Conservation (phyloP, 2,888 invertebrate genomes). For the Nysson spinosus region DNA sequence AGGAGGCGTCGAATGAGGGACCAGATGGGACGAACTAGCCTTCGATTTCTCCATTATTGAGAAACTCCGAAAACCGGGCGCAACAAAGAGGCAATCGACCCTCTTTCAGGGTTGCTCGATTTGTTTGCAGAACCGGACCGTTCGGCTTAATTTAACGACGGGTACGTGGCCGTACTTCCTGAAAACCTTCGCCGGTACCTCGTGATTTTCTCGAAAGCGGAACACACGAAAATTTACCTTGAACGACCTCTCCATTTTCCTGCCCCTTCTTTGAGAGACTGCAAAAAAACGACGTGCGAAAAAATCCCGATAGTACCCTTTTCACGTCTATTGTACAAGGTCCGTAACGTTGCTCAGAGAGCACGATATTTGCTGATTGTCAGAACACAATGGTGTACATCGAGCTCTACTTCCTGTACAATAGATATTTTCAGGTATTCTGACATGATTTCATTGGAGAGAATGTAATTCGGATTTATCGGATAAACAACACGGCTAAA, state of each 20-base stretch:
- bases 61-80: constrained; percentile 40
- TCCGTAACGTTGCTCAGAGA: too few species aligned
- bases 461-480: too few species aligned
- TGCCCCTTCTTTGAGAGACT: neutral
- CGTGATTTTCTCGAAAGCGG: constrained; percentile 52
- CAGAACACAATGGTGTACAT: neutral
- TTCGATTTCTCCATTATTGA: constrained; percentile 48
- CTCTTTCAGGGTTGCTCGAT: constrained; percentile 49
- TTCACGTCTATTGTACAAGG: neutral
- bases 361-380: neutral
- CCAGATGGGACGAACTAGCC: constrained; percentile 11
- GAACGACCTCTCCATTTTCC: constrained; percentile 15
- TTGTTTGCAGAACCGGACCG: constrained; percentile 59
- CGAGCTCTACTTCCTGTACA: too few species aligned
- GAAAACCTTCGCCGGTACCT: constrained; percentile 33
- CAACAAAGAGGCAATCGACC: constrained; percentile 58
- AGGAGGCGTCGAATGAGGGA: constrained; percentile 5
- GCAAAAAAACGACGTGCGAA: constrained; percentile 6
- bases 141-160: constrained; percentile 67
- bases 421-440: neutral
- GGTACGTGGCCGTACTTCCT: constrained; percentile 53
- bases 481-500: too few species aligned
- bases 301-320: neutral
- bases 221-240: constrained; percentile 40
- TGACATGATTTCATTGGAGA: neutral